Evolutionary conservation across 2,888 invertebrate genomes (phyloP), one percentile per base, ranked within the genome.

Genomic region (Lepidonotus clava): DNA sequence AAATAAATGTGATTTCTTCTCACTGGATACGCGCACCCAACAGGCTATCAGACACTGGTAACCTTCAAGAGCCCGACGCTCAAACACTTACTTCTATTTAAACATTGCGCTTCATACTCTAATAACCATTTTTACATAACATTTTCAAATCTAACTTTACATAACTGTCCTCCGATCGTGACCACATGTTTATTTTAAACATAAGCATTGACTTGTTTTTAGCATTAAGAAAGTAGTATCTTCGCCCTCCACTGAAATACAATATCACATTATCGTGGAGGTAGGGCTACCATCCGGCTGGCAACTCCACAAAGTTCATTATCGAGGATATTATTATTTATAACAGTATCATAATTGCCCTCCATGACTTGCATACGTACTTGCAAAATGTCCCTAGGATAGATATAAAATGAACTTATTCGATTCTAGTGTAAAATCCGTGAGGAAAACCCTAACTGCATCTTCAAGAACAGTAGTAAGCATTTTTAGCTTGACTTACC

Each of bases 111-210:
- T 66, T 24, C 28, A 14, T 46, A 11, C 8, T 46, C 46, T 46
- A 46, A 46, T 66, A 66, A 66, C 66, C 66, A 66, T 66, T 24
- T n/a, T n/a, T 66, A 66, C 66, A 66, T 66, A 32, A 66, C 66
- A 32, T 38, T 14, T 71, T n/a, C 24, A 61, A 6, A 34, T 1
- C 71, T 71, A 71, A 1, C 38, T 34, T 61, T 34, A 71, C 71
- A 71, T 36, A 38, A 38, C 34, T 71, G 36, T 71, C 38, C 34
- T 71, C 1, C 34, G 14, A 36, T 38, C 24, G 28, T 71, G 71
- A 71, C 71, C 66, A 66, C 66, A 66, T 66, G 24, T 32, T 66
- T 32, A 32, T 24, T 32, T 66, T 66, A 66, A 66, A n/a, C n/a
- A n/a, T n/a, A n/a, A n/a, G n/a, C 66, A 66, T 18, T 66, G 32